Percentiles rank a stretch among this genome's conserved stretches.
Conservation (phyloP, 2,888 invertebrate species). For the Plebejus melissa region DNA sequence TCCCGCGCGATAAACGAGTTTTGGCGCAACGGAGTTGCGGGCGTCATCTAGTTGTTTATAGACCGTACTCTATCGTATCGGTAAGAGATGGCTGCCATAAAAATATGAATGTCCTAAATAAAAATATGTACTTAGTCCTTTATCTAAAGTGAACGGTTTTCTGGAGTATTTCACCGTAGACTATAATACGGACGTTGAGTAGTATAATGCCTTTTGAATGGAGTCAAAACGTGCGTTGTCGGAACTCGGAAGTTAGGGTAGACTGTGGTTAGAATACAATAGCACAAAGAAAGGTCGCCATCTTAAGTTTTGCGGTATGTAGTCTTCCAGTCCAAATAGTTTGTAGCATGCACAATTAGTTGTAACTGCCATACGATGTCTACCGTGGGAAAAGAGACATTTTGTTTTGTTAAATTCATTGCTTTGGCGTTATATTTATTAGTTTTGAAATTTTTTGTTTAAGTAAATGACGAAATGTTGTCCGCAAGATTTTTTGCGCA, state of each 20-base stretch:
- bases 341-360: neutral
- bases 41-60: no score
- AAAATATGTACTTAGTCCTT: neutral
- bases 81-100: neutral
- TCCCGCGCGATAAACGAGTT: no score
- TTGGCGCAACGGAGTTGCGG: no score
- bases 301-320: conserved; percentile 13
- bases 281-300: conserved; percentile 10
- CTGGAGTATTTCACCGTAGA: neutral
- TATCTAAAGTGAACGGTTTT: neutral
- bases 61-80: no score
- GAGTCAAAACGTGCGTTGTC: conserved; percentile 9
- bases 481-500: no score
- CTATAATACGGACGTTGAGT: neutral
- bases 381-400: neutral
- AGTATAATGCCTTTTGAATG: neutral
- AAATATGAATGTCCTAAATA: neutral
- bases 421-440: neutral
- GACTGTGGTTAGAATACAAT: neutral
- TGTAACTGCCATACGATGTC: neutral
- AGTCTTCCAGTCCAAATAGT: conserved; percentile 6
- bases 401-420: neutral
- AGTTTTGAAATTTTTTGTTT: neutral
- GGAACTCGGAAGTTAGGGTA: conserved; percentile 18
- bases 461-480: no score